Conservation (phyloP, 2,888 invertebrate genomes). For the Apamea monoglypha region DNA sequence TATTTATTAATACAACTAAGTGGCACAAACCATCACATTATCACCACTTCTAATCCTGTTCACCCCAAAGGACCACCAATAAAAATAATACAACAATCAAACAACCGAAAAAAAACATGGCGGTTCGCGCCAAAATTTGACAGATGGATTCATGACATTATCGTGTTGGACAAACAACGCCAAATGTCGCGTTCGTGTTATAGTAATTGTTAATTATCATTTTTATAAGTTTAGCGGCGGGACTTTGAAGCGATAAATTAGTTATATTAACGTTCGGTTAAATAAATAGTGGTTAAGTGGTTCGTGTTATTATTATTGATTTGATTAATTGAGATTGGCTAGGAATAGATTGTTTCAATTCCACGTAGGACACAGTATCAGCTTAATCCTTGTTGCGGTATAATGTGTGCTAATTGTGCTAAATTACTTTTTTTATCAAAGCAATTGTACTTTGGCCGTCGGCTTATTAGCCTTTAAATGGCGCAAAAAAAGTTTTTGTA, state of each 20-base stretch:
- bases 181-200: constrained; percentile 82
- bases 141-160: constrained; percentile 83
- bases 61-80: constrained; percentile 58
- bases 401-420: constrained; percentile 8
- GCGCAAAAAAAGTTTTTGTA: neutral
- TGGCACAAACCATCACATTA: constrained; percentile 28
- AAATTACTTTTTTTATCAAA: constrained; percentile 11
- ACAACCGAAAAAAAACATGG: constrained; percentile 63
- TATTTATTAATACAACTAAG: constrained; percentile 28
- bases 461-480: neutral
- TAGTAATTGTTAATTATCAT: constrained; percentile 88
- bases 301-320: constrained; percentile 59
- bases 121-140: constrained; percentile 72
- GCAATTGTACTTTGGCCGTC: neutral
- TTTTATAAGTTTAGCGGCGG: constrained; percentile 82
- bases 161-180: constrained; percentile 85
- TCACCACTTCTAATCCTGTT: constrained; percentile 35
- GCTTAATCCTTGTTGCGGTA: constrained; percentile 6
- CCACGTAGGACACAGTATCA: neutral
- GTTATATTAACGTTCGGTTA: constrained; percentile 66
- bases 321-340: constrained; percentile 48
- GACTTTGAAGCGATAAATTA: constrained; percentile 74
- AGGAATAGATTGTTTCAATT: constrained; percentile 35
- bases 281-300: constrained; percentile 58
- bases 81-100: constrained; percentile 64